Evolutionary conservation across 2,888 invertebrate genomes (phyloP).

Genomic region (Cyaniris semiargus): DNA sequence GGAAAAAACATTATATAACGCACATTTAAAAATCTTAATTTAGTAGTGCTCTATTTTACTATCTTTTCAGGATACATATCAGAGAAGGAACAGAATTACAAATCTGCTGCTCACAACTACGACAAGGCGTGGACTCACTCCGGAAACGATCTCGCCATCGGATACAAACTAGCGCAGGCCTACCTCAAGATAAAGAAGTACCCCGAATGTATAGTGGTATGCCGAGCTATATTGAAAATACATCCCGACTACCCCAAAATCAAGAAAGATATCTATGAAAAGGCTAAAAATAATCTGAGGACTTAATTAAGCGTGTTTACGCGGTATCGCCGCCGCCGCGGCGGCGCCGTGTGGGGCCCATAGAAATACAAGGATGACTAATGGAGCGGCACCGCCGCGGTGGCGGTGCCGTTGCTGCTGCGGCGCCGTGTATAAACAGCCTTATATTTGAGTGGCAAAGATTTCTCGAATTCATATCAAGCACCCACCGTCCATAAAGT

Average conservation of each 20-base stretch:
- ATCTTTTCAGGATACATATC: conserved; percentile 85
- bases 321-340: too few species aligned
- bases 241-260: conserved; percentile 95
- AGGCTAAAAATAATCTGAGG: conserved; percentile 88
- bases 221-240: conserved; percentile 87
- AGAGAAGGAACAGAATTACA: conserved; percentile 95
- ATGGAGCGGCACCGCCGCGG: too few species aligned
- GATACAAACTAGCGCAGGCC: conserved; percentile 95
- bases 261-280: conserved; percentile 95
- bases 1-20: too few species aligned
- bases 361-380: too few species aligned
- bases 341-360: too few species aligned
- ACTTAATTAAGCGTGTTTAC: too few species aligned
- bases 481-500: background rate
- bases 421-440: too few species aligned
- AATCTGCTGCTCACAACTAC: conserved; percentile 90
- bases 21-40: too few species aligned
- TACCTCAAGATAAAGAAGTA: conserved; percentile 92
- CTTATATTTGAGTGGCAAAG: background rate
- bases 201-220: conserved; percentile 95
- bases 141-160: conserved; percentile 91
- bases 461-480: background rate
- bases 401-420: too few species aligned
- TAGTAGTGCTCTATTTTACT: too few species aligned
- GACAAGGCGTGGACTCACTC: conserved; percentile 92